Evolutionary conservation across 2,113 vertebrate species (phyloP).

Genomic region (Gracilinanus agilis): DNA sequence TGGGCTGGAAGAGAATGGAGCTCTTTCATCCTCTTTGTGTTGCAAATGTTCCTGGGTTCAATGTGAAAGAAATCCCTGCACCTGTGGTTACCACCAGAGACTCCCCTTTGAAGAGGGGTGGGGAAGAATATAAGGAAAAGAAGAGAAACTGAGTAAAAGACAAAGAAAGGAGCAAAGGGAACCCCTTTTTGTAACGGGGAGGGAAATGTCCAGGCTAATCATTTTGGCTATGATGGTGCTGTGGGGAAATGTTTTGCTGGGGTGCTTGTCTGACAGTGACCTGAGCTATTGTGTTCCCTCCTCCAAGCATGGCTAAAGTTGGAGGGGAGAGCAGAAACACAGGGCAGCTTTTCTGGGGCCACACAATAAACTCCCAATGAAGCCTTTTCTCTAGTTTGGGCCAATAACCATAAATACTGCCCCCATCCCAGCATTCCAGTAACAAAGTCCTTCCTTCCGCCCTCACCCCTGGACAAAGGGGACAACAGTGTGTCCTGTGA

Average conservation of each 20-base stretch:
- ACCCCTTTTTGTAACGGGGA: background rate
- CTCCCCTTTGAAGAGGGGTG: constrained; percentile 11
- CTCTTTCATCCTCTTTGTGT: constrained; percentile 26
- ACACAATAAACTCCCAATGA: background rate
- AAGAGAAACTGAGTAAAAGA: constrained; percentile 37
- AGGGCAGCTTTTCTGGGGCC: constrained; percentile 36
- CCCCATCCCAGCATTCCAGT: constrained; percentile 60
- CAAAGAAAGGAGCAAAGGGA: constrained; percentile 36
- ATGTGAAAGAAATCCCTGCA: constrained; percentile 6
- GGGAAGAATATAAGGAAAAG: constrained; percentile 11
- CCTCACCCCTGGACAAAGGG: constrained; percentile 71
- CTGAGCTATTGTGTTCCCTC: constrained; percentile 33
- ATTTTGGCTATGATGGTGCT: constrained; percentile 28
- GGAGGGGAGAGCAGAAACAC: constrained; percentile 45
- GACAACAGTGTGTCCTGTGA: constrained; percentile 68
- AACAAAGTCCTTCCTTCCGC: constrained; percentile 80
- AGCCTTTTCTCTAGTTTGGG: constrained; percentile 40
- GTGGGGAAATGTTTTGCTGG: constrained; percentile 44
- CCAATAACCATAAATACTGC: constrained; percentile 29
- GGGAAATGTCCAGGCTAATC: constrained; percentile 30
- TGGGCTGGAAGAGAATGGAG: background rate
- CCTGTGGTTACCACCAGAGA: constrained; percentile 55
- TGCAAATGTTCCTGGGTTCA: background rate
- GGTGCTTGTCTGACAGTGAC: constrained; percentile 26
- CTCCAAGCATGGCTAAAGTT: constrained; percentile 4